A percentile compares a stretch with the other conserved stretches of the same genome.
These are phyloP conservation scores for Enoplosus armatus DNA, from an alignment of 2,797 vertebrate species.

Conservation along the genomic window DNA sequence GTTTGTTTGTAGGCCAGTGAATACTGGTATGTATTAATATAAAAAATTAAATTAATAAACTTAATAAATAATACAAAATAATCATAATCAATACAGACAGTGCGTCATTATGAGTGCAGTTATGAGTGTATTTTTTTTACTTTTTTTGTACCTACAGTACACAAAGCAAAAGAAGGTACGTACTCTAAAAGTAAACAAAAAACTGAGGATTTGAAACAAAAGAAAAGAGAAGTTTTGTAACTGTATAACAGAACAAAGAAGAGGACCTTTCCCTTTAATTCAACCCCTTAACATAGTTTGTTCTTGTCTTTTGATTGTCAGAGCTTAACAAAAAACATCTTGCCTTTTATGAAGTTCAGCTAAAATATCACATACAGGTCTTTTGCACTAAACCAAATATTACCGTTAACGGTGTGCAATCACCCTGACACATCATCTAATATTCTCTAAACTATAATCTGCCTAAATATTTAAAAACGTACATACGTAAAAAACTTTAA, in stretches of 20 bases:
- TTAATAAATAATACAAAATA: not conserved
- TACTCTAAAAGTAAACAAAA: not conserved
- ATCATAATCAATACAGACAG: not conserved
- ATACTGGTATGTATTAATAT: not conserved
- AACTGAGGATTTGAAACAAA: not conserved
- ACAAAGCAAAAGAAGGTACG: not conserved
- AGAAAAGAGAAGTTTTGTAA: not conserved
- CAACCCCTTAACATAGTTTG: not conserved
- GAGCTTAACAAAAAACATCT: not conserved
- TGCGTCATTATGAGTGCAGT: not conserved
- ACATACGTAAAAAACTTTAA: not conserved
- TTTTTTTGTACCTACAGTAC: not conserved
- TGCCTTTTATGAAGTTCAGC: not conserved
- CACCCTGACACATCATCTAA: not conserved
- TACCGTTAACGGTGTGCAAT: not conserved
- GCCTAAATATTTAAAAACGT: not conserved
- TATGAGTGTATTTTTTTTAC: not conserved
- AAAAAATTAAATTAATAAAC: constrained; percentile 11
- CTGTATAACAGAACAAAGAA: not conserved
- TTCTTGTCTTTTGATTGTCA: not conserved
- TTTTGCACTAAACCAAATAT: not conserved
- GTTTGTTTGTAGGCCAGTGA: not conserved
- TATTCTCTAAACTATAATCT: not conserved
- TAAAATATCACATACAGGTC: not conserved
- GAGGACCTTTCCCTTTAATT: accelerated